These are phyloP conservation scores for Platichthys stellatus DNA, from an alignment of 2,113 vertebrate genomes.

Conservation along the genomic window DNA sequence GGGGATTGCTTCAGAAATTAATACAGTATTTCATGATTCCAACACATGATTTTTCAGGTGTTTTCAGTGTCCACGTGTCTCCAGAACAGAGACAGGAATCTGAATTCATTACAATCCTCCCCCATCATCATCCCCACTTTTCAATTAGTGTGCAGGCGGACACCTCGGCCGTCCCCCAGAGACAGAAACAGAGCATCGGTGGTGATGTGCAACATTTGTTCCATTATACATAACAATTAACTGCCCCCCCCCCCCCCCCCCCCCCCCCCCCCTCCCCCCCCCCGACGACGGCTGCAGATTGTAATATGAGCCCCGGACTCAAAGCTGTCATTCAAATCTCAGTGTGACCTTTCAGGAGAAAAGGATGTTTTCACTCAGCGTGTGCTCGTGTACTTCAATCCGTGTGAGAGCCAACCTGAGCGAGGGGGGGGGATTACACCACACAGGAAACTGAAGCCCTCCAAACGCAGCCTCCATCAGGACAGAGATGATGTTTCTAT, in stretches of 20 bases:
- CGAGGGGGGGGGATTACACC: not conserved
- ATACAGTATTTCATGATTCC: too few relatives aligned
- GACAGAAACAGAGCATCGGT: slow-evolving; percentile 51
- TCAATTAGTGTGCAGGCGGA: too few relatives aligned
- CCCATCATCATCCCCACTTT: too few relatives aligned
- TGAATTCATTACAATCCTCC: too few relatives aligned
- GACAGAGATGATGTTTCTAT: not conserved
- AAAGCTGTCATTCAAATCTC: slow-evolving; percentile 95
- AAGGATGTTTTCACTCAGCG: slow-evolving; percentile 83
- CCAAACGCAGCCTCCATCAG: not conserved
- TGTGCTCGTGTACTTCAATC: too few relatives aligned
- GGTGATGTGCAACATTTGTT: slow-evolving; percentile 82
- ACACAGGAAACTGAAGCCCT: not conserved
- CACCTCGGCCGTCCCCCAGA: slow-evolving; percentile 57
- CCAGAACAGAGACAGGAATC: too few relatives aligned
- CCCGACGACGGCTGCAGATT: slow-evolving; percentile 85
- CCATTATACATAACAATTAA: slow-evolving; percentile 96
- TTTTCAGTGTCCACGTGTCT: too few relatives aligned
- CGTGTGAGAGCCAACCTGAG: too few relatives aligned
- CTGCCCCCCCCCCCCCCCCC: slow-evolving; percentile 79
- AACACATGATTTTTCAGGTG: too few relatives aligned
- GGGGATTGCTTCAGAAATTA: too few relatives aligned
- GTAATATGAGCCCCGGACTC: slow-evolving; percentile 89
- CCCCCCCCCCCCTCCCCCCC: too few relatives aligned
- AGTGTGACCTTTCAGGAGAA: slow-evolving; percentile 90